Evolutionary conservation across 2,113 vertebrate species (phyloP), one percentile per base, ranked within the genome.

Genomic region (Coturnix japonica): DNA sequence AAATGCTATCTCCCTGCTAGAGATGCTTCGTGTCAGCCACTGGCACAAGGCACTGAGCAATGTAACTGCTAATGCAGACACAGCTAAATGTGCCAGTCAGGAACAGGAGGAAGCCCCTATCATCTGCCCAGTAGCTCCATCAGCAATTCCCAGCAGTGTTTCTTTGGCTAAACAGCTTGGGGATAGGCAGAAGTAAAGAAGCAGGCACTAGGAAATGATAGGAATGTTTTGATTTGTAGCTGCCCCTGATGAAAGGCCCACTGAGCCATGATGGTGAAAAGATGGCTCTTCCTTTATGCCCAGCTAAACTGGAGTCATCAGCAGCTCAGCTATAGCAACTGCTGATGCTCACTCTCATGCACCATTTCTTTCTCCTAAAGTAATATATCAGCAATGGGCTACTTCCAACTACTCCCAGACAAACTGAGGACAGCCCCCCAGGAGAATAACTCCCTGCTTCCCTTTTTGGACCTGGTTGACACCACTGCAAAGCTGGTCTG

Each of bases 21-120:
- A 91, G 82, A 71, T 35, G 51, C 51, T 75, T 54, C 1, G 56
- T 67, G 90, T 91, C 87, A 83, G 93, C 72, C 83, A 47, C 69
- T 54, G 79, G 87, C 90, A 71, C 75, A 56, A 82, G 85, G 82
- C 11, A 33, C 90, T 65, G 61, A 78, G 53, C 82, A 71, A 1
- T 0, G 54, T 51, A 74, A 11, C 43, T 65, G 82, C 80, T 76
- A 4, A 51, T 8, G 59, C 1, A 33, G 85, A 41, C 8, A 51
- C 44, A 57, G 76, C 33, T 3, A 1, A 71, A 65, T 0, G 46
- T 31, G 82, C 61, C 85, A 31, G 86, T 23, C 86, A 85, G 33
- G 78, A 75, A 41, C 0, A 23, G 88, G 73, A 86, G 10, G 44
- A 78, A 93, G 65, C 82, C 57, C 47, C 47, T 4, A 21, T 46